Percentiles rank a stretch among this genome's conserved stretches.
Evolutionary conservation across 2,888 invertebrate genomes (phyloP).

Genomic region (Baronia brevicornis): DNA sequence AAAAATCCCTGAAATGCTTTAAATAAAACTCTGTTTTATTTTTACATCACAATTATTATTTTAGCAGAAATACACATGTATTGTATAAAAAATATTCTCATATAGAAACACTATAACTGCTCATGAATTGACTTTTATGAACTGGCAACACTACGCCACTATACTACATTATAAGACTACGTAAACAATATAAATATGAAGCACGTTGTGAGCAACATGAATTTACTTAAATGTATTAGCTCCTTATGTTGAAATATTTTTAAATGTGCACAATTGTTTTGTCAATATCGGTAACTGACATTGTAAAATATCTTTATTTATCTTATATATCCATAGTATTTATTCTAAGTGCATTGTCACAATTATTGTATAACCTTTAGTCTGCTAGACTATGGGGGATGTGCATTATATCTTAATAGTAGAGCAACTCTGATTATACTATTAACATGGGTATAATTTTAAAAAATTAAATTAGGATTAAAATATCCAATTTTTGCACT

Average conservation of each 20-base stretch:
- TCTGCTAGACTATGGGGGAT: too few species aligned
- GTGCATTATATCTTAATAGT: too few species aligned
- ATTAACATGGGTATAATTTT: too few species aligned
- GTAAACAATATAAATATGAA: slow-evolving; percentile 61
- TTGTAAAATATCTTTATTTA: too few species aligned
- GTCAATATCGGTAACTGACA: too few species aligned
- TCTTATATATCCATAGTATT: too few species aligned
- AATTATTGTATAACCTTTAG: too few species aligned
- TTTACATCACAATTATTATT: slow-evolving; percentile 67
- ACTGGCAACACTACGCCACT: slow-evolving; percentile 37
- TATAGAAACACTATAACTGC: slow-evolving; percentile 50
- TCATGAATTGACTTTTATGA: slow-evolving; percentile 63
- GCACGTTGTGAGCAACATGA: slow-evolving; percentile 63
- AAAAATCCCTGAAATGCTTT: slow-evolving; percentile 65
- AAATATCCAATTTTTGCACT: not conserved
- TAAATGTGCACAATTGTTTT: too few species aligned
- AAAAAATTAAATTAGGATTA: too few species aligned
- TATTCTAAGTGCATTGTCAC: too few species aligned
- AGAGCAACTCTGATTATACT: too few species aligned
- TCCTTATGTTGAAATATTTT: slow-evolving; percentile 27
- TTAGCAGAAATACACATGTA: slow-evolving; percentile 56
- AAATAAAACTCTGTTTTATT: slow-evolving; percentile 76
- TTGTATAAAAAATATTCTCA: slow-evolving; percentile 58
- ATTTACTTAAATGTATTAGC: slow-evolving; percentile 38
- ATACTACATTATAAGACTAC: slow-evolving; percentile 32